Conservation (phyloP, 2,888 invertebrate genomes). For the Watsonalla binaria region DNA sequence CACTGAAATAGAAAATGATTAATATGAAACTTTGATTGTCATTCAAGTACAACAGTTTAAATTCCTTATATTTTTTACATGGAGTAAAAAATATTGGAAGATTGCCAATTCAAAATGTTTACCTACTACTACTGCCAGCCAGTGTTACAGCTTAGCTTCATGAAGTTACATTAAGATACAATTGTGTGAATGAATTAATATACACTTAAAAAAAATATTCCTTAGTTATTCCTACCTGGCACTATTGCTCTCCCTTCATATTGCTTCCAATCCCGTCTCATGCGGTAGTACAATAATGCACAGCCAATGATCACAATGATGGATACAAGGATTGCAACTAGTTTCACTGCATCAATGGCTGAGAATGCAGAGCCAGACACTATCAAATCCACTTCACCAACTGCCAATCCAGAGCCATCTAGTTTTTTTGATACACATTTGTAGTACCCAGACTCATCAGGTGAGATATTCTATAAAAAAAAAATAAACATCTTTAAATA, state of each 20-base stretch:
- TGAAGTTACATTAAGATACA: too few relatives aligned
- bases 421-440: slow-evolving; percentile 81
- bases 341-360: slow-evolving; percentile 65
- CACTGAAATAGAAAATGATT: slow-evolving; percentile 33
- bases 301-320: slow-evolving; percentile 63
- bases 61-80: too few relatives aligned
- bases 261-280: slow-evolving; percentile 64
- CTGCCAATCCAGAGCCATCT: slow-evolving; percentile 67
- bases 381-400: slow-evolving; percentile 79
- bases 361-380: slow-evolving; percentile 70
- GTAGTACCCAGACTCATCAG: slow-evolving; percentile 81
- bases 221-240: slow-evolving; percentile 43
- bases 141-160: too few relatives aligned
- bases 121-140: too few relatives aligned
- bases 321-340: slow-evolving; percentile 65
- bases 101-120: too few relatives aligned
- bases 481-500: neutral
- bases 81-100: too few relatives aligned
- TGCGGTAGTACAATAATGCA: slow-evolving; percentile 59
- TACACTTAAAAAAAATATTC: too few relatives aligned
- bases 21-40: neutral
- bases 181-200: too few relatives aligned
- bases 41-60: too few relatives aligned
- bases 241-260: slow-evolving; percentile 57
- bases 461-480: slow-evolving; percentile 76